phyloP scores from a whole-genome alignment of 2,113 vertebrate species.

The Entosphenus tridentatus region DNA sequence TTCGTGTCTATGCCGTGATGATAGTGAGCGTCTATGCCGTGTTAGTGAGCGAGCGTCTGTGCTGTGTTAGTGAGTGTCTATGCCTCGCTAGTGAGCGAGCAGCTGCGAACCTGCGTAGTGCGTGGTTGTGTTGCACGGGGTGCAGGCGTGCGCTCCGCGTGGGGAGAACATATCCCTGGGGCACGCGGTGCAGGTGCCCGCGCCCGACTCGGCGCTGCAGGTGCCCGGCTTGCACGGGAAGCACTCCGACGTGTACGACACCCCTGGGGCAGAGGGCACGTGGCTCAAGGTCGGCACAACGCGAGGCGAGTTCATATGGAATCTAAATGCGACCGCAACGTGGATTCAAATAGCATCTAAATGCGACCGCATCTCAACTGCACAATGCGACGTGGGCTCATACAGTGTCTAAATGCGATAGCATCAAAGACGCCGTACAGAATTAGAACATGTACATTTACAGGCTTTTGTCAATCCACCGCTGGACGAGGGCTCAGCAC shows the following conservation, averaged over 20 bases:
- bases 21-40: neutral
- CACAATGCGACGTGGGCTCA: too few species aligned
- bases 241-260: constrained; percentile 82
- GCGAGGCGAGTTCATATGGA: too few species aligned
- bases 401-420: too few species aligned
- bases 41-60: neutral
- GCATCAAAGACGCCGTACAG: too few species aligned
- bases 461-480: too few species aligned
- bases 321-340: too few species aligned
- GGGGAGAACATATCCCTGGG: constrained; percentile 57
- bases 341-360: too few species aligned
- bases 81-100: neutral
- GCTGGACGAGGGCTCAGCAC: too few species aligned
- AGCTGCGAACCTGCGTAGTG: constrained; percentile 15
- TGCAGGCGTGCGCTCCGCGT: constrained; percentile 64
- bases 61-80: neutral
- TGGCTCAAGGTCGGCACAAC: too few species aligned
- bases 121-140: constrained; percentile 31
- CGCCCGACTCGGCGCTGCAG: constrained; percentile 48
- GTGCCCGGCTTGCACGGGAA: constrained; percentile 74
- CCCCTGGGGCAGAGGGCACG: constrained; percentile 28
- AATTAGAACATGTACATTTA: too few species aligned
- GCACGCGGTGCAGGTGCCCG: constrained; percentile 46
- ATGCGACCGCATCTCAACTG: too few species aligned
- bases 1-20: neutral